Evolutionary conservation across 2,888 invertebrate species (phyloP), one percentile per base, ranked within the genome.

Genomic region (Ophonus ardosiacus): DNA sequence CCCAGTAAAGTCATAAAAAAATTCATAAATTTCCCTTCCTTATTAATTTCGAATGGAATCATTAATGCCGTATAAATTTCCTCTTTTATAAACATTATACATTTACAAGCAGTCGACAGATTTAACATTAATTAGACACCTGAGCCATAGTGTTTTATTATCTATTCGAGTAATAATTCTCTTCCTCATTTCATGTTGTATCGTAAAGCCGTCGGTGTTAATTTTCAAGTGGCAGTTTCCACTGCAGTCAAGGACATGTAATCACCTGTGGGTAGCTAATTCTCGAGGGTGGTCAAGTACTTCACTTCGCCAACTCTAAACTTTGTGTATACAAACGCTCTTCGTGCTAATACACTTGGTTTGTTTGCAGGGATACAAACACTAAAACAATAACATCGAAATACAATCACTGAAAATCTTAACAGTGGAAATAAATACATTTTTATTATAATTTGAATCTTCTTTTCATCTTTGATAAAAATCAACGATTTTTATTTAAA

Each of bases 181-280:
- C 31, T 31, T 31, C 31, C 31, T 31, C 6, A 31, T 31, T 31
- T 31, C 31, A 31, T 31, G 1, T 3, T 31, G 31, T 31, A 51
- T 51, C 43, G 43, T 51, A 51, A 51, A 51, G 43, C 43, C 43
- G 43, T 51, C 43, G 43, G 43, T 51, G 43, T 51, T 51, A 51
- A 51, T 51, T 51, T 51, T 13, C 43, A 51, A 51, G 38, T 7
- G 7, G 31, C 38, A 15, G n/a, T 15, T 10, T 7, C 8, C 43
- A 43, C 71, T 74, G 43, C 10, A n/a, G 18, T 43, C 43, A 74
- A 74, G 43, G 71, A 74, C 71, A 40, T 74, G n/a, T 74, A 74
- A 74, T 74, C 71, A 74, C 71, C 43, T 74, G 71, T 74, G 40
- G 40, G 43, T 51, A 40, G 71, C 68, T 51, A 74, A 74, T 74